Conservation (phyloP, 1,140 invertebrate species). For the Geopemphigus sp. region DNA sequence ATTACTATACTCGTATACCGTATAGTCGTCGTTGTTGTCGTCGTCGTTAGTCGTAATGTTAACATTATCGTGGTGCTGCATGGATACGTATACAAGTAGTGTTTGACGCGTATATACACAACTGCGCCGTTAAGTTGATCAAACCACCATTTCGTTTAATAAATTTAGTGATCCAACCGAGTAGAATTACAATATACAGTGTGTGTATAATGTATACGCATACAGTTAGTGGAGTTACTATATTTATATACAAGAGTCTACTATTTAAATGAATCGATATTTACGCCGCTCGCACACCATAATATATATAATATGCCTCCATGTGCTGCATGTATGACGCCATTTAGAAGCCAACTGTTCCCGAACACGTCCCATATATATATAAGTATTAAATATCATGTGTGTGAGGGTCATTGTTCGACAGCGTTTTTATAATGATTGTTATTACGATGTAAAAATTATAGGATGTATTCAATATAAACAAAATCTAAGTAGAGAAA, state of each 20-base stretch:
- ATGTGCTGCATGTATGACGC: background rate
- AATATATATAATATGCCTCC: background rate
- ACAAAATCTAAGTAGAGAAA: conserved; percentile 3
- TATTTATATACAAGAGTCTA: no score
- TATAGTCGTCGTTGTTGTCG: background rate
- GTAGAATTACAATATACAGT: background rate
- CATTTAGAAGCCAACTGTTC: conserved; percentile 27
- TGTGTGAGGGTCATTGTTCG: conserved; percentile 40
- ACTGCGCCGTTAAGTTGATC: conserved; percentile 12
- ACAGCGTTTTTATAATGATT: conserved; percentile 19
- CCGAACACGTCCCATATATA: background rate
- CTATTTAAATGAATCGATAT: conserved; percentile 32
- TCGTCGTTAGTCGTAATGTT: conserved; percentile 17
- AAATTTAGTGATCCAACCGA: conserved; percentile 14
- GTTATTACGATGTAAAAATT: background rate
- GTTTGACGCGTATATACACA: background rate
- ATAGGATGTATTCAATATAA: background rate
- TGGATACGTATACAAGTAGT: background rate
- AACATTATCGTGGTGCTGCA: background rate
- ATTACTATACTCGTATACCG: background rate
- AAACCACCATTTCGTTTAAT: conserved; percentile 28
- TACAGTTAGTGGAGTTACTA: background rate
- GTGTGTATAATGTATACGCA: background rate
- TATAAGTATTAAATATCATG: no score
- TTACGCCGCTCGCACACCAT: conserved; percentile 4